Evolutionary conservation across 2,797 vertebrate species (phyloP), one percentile per base, ranked within the genome.

Genomic region (Pseudotriccus pelzelni): DNA sequence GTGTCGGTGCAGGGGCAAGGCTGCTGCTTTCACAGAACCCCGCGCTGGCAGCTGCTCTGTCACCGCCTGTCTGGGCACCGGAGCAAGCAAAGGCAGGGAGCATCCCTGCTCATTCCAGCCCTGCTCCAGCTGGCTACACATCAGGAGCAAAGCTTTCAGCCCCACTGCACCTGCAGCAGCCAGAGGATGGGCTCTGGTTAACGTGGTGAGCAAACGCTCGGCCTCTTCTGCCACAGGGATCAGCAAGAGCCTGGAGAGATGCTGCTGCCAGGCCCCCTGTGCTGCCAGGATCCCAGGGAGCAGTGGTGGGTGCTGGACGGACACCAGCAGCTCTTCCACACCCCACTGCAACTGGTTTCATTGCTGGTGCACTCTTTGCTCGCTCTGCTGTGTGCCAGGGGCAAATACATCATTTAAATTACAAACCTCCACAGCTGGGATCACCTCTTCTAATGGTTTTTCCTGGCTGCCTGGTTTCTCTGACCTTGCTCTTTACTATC

Each of bases 401-500:
- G 55, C 60, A 92, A 91, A 94, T 43, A 14, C 24, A 70, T 78
- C 30, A 94, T 88, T 84, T 79, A 58, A 90, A 90, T 53, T 43
- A 87, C 82, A 83, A 75, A 93, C 43, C 73, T 64, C 37, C 67
- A 55, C 24, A 74, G 47, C 6, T 90, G 76, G 50, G 89, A 94
- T 85, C 47, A 87, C 41, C 43, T 89, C 87, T 60, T 78, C 50
- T 92, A 94, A 95, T 66, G 62, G 60, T 7, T 92, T 77, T 86
- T 90, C 67, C 75, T 39, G 80, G 75, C 25, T 84, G 76, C 43
- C 16, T 22, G 13, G 75, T 92, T 84, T 90, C 69, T 74, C 76
- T 87, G 63, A 96, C 83, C 75, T 77, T 90, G 44, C 49, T 84
- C 78, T 52, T 90, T n/a, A 53, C 77, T 91, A 93, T 92, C 87